phyloP scores from a whole-genome alignment of 2,113 vertebrate genomes.

The Corythaixoides concolor region DNA sequence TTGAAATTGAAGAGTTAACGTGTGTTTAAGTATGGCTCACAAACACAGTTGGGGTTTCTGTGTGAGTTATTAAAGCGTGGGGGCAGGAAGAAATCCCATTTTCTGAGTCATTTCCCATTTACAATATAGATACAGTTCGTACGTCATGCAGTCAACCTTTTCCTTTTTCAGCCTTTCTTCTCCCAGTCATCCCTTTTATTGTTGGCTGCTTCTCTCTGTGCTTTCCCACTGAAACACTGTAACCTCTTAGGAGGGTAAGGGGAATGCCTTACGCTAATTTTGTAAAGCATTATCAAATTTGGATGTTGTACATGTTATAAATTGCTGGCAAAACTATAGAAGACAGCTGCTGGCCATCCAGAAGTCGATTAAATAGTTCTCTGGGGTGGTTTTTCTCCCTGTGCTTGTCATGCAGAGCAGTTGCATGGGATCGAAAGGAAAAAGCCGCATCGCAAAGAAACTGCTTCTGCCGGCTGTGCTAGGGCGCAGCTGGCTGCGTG shows the following conservation, averaged over 20 bases:
- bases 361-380: neutral
- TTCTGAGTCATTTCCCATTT: neutral
- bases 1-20: neutral
- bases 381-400: neutral
- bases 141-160: neutral
- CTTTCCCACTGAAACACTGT: neutral
- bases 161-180: neutral
- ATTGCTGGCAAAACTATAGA: neutral
- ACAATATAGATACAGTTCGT: neutral
- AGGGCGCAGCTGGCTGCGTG: neutral
- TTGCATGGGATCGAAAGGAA: neutral
- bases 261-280: neutral
- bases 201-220: neutral
- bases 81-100: neutral
- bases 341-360: neutral
- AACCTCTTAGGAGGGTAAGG: neutral
- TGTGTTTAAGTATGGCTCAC: neutral
- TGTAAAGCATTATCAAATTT: neutral
- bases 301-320: neutral
- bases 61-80: neutral
- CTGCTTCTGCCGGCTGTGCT: neutral
- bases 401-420: neutral
- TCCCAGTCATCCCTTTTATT: neutral
- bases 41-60: neutral
- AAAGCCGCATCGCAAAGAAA: neutral